Conservation (phyloP, 2,888 invertebrate species). For the Aleiodes leptofemur region DNA sequence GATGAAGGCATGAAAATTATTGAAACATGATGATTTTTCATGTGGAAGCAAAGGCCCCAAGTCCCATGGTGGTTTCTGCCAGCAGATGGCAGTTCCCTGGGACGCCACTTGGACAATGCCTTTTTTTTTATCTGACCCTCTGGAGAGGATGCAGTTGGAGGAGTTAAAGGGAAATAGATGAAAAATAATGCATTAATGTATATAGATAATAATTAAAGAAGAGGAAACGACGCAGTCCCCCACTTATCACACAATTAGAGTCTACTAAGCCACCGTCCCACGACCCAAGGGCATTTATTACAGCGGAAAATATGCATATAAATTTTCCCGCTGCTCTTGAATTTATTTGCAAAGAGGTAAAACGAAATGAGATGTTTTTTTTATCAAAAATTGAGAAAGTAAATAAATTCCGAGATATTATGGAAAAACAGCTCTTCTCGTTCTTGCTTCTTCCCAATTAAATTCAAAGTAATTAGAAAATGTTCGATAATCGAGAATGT, state of each 20-base stretch:
- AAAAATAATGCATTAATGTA: conserved; percentile 38
- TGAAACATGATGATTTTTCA: background rate
- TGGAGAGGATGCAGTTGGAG: too few species aligned
- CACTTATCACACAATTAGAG: conserved; percentile 72
- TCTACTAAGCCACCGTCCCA: conserved; percentile 62
- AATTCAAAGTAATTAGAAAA: too few species aligned
- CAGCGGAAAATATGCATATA: conserved; percentile 7
- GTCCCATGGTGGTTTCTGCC: background rate
- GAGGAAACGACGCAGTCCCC: conserved; percentile 61
- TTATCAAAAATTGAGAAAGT: too few species aligned
- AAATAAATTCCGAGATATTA: too few species aligned
- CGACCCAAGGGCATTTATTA: conserved; percentile 51
- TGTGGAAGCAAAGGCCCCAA: conserved; percentile 4
- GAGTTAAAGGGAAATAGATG: conserved; percentile 19
- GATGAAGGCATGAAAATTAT: background rate
- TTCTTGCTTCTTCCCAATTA: too few species aligned
- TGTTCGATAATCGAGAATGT: background rate
- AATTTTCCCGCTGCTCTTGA: conserved; percentile 41
- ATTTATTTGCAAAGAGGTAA: background rate
- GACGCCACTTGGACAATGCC: conserved; percentile 5
- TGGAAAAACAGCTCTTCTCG: too few species aligned
- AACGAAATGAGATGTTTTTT: background rate
- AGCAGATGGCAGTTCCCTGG: conserved; percentile 31
- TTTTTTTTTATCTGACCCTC: background rate
- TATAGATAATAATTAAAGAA: conserved; percentile 24